phyloP scores from a whole-genome alignment of 2,888 invertebrate species.

The Serrognathus titanus region DNA sequence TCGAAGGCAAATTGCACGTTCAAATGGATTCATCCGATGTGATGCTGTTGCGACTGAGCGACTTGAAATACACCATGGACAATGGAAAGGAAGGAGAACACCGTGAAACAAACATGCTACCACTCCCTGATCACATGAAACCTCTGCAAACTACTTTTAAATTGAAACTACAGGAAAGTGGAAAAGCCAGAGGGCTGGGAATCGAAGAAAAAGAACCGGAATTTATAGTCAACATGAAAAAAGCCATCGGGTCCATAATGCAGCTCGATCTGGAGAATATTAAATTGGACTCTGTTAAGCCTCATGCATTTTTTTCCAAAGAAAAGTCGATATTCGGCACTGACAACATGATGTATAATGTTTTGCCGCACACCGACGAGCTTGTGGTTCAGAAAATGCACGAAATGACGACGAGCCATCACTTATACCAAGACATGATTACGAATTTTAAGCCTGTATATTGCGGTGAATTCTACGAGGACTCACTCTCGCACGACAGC shows the following conservation, averaged over 20 bases:
- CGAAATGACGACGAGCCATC: conserved; percentile 32
- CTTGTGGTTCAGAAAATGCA: conserved; percentile 39
- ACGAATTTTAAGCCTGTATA: conserved; percentile 31
- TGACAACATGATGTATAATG: conserved; percentile 40
- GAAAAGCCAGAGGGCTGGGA: conserved; percentile 38
- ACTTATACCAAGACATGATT: conserved; percentile 32
- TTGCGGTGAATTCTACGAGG: conserved; percentile 37
- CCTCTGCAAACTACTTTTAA: conserved; percentile 9
- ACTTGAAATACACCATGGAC: conserved; percentile 39
- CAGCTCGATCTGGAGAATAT: conserved; percentile 41
- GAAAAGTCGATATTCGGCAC: conserved; percentile 46
- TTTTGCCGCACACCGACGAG: conserved; percentile 31
- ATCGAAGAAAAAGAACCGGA: conserved; percentile 36
- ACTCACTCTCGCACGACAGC: conserved; percentile 31
- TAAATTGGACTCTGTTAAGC: conserved; percentile 24
- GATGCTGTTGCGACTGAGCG: conserved; percentile 30
- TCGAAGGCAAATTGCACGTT: conserved; percentile 42
- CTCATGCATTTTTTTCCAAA: conserved; percentile 35
- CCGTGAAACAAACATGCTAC: not conserved
- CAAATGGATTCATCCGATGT: conserved; percentile 35
- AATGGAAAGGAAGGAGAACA: conserved; percentile 33
- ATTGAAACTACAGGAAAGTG: conserved; percentile 26
- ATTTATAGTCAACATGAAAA: conserved; percentile 48
- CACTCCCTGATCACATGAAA: conserved; percentile 1
- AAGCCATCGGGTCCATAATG: conserved; percentile 45